These are phyloP conservation scores for Caenorhabditis panamensis DNA, from an alignment of 2,888 invertebrate genomes.

Conservation along the genomic window DNA sequence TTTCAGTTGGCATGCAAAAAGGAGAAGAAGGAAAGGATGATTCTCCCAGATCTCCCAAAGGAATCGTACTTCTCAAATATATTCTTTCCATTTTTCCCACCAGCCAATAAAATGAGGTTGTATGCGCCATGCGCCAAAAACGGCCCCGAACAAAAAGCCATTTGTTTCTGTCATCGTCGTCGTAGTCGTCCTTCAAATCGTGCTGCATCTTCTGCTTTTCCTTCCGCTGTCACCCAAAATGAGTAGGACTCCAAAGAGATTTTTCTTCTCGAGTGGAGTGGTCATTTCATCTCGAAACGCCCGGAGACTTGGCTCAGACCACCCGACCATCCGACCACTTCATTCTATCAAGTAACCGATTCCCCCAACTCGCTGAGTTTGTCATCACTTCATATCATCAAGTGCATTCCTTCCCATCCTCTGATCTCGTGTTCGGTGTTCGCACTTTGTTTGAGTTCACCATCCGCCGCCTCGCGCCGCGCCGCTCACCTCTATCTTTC, in stretches of 20 bases:
- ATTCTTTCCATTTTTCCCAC: slow-evolving; percentile 30
- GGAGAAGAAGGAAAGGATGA: slow-evolving; percentile 14
- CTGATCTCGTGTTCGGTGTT: slow-evolving; percentile 50
- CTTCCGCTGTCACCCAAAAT: slow-evolving; percentile 16
- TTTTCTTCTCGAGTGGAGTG: slow-evolving; percentile 34
- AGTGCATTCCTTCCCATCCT: slow-evolving; percentile 30
- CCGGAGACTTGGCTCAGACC: not conserved
- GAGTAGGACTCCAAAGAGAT: slow-evolving; percentile 4
- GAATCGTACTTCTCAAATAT: slow-evolving; percentile 56
- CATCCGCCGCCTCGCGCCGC: slow-evolving; percentile 11
- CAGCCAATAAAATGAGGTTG: slow-evolving; percentile 46
- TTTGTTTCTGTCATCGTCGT: slow-evolving; percentile 49
- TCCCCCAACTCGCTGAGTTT: not conserved
- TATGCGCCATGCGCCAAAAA: slow-evolving; percentile 44
- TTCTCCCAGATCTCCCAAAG: slow-evolving; percentile 38
- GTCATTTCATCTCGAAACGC: not conserved
- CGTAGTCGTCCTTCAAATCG: slow-evolving; percentile 47
- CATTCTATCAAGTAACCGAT: slow-evolving; percentile 3
- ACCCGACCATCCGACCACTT: not conserved
- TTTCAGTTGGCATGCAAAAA: slow-evolving; percentile 47
- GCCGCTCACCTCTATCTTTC: no score
- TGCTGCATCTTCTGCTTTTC: slow-evolving; percentile 33
- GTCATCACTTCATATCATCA: slow-evolving; percentile 29
- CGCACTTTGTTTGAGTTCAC: slow-evolving; percentile 48
- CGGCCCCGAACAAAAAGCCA: slow-evolving; percentile 48